These are phyloP conservation scores for Heliopora coerulea DNA, from an alignment of 92 coral and sea anemone genomes.

Conservation along the genomic window DNA sequence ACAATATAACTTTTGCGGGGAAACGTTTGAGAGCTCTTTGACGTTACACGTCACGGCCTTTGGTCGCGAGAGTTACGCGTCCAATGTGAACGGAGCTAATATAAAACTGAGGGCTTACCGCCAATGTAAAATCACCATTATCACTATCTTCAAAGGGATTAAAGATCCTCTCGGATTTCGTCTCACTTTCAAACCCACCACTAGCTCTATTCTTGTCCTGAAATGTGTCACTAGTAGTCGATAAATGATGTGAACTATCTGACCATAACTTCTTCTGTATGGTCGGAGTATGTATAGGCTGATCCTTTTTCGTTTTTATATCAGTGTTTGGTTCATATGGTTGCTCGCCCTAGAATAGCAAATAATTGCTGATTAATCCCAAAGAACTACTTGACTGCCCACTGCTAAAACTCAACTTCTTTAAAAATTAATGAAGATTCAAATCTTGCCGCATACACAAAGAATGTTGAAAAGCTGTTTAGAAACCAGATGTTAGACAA, in stretches of 20 bases:
- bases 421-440: too few relatives aligned
- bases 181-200: not conserved
- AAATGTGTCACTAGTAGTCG: not conserved
- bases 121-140: not conserved
- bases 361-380: too few relatives aligned
- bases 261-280: constrained; percentile 6
- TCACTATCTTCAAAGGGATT: constrained; percentile 28
- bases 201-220: not conserved
- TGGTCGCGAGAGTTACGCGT: too few relatives aligned
- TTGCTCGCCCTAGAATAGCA: not conserved
- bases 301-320: not conserved
- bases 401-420: too few relatives aligned
- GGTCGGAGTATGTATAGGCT: not conserved
- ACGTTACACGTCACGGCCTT: too few relatives aligned
- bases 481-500: too few relatives aligned
- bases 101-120: not conserved
- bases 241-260: not conserved
- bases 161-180: not conserved
- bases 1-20: too few relatives aligned
- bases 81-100: too few relatives aligned
- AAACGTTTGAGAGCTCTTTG: too few relatives aligned
- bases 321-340: not conserved
- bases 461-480: too few relatives aligned
- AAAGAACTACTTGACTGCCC: too few relatives aligned
- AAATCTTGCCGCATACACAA: too few relatives aligned